Conservation (phyloP, 2,888 invertebrate species). For the Troides oblongomaculatus region DNA sequence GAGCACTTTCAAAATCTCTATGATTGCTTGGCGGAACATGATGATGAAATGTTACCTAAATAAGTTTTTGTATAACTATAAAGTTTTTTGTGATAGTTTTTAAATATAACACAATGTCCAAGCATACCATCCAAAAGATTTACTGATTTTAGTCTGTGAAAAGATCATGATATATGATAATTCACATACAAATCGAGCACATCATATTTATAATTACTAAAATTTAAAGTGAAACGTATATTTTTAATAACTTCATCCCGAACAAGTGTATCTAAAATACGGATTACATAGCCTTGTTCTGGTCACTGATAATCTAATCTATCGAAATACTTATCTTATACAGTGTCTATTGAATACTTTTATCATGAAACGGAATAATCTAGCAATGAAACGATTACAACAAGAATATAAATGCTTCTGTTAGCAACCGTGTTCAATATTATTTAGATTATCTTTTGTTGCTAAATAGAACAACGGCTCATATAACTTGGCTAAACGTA, state of each 20-base stretch:
- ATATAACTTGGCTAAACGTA: too few species aligned
- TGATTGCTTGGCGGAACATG: slow-evolving; percentile 1
- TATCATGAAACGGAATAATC: not conserved
- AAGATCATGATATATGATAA: too few species aligned
- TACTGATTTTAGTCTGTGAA: too few species aligned
- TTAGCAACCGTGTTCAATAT: not conserved
- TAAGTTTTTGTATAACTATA: not conserved
- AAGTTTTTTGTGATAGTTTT: not conserved
- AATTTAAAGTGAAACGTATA: not conserved
- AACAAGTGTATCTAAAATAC: not conserved
- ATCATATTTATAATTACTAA: too few species aligned
- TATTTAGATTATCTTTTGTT: not conserved
- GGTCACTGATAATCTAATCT: not conserved
- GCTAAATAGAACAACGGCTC: too few species aligned
- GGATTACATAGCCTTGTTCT: not conserved
- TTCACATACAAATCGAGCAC: too few species aligned
- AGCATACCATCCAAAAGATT: not conserved
- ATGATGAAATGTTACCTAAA: not conserved
- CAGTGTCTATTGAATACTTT: not conserved
- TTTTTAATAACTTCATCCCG: not conserved
- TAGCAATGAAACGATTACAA: not conserved
- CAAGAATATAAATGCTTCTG: not conserved
- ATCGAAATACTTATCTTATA: not conserved
- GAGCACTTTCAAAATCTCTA: not conserved
- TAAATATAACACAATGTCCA: not conserved